Percentiles rank a stretch among this genome's conserved stretches.
These are phyloP conservation scores for Platycheirus albimanus DNA, from an alignment of 2,888 invertebrate genomes.

Conservation along the genomic window DNA sequence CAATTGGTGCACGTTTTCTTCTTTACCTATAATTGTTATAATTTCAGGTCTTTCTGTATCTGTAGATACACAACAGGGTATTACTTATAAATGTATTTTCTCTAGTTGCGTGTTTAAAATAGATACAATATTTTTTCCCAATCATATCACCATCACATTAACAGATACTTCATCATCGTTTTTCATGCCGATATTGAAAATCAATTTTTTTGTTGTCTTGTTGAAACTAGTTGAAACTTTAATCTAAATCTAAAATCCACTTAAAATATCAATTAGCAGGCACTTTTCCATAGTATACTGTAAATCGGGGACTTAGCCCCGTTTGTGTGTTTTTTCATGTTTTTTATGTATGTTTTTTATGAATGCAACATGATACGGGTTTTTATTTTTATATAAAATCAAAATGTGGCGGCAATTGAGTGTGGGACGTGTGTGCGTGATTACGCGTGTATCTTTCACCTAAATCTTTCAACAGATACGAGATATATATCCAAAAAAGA, in stretches of 20 bases:
- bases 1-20: conserved; percentile 45
- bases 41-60: conserved; percentile 25
- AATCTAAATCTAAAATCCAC: conserved; percentile 71
- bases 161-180: conserved; percentile 70
- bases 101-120: conserved; percentile 24
- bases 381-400: conserved; percentile 10
- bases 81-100: no score
- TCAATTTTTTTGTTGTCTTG: conserved; percentile 39
- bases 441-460: conserved; percentile 73
- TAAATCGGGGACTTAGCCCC: conserved; percentile 29
- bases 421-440: conserved; percentile 71
- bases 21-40: conserved; percentile 14
- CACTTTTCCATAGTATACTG: conserved; percentile 55
- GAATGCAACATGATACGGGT: conserved; percentile 64
- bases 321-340: no score
- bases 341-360: no score
- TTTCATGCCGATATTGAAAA: conserved; percentile 42
- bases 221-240: conserved; percentile 43
- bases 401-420: conserved; percentile 32
- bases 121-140: conserved; percentile 11
- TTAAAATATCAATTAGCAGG: conserved; percentile 74
- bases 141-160: conserved; percentile 46
- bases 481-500: conserved; percentile 43
- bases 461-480: conserved; percentile 69
- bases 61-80: no score